These are phyloP conservation scores for Cyanistes caeruleus DNA, from an alignment of 2,113 vertebrate species.

Conservation along the genomic window DNA sequence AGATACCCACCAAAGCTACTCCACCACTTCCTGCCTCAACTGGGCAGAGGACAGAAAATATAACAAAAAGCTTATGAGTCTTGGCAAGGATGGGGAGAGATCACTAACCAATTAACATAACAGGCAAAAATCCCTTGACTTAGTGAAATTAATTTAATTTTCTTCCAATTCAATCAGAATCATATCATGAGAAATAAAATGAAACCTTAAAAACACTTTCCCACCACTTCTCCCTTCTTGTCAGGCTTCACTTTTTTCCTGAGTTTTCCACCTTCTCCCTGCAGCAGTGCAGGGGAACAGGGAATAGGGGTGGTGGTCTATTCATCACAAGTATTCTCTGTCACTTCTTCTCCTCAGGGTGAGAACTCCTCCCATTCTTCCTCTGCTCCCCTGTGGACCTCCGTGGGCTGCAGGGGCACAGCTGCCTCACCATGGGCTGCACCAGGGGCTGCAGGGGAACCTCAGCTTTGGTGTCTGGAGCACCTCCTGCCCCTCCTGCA, in stretches of 20 bases:
- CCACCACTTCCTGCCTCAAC: not conserved
- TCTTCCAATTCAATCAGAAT: not conserved
- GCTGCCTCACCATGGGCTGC: not conserved
- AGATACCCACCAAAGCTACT: not conserved
- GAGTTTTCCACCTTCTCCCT: not conserved
- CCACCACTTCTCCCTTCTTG: not conserved
- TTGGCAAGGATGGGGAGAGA: not conserved
- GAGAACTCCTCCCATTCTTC: not conserved
- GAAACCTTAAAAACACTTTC: not conserved
- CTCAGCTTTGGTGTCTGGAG: not conserved
- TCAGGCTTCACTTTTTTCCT: not conserved
- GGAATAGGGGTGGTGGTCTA: not conserved
- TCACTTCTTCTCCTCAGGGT: not conserved
- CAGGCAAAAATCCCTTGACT: not conserved
- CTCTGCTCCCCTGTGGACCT: too few relatives aligned
- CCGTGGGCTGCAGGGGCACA: not conserved
- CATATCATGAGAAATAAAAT: not conserved
- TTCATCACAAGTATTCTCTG: not conserved
- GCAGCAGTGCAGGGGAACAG: not conserved
- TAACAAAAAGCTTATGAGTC: not conserved
- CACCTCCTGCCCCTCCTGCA: not conserved
- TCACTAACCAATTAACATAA: too few relatives aligned
- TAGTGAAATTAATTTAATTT: not conserved
- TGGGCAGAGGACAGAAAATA: not conserved
- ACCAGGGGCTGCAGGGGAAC: accelerated